Evolutionary conservation across 2,797 vertebrate species (phyloP).

Genomic region (Halcyon badia): DNA sequence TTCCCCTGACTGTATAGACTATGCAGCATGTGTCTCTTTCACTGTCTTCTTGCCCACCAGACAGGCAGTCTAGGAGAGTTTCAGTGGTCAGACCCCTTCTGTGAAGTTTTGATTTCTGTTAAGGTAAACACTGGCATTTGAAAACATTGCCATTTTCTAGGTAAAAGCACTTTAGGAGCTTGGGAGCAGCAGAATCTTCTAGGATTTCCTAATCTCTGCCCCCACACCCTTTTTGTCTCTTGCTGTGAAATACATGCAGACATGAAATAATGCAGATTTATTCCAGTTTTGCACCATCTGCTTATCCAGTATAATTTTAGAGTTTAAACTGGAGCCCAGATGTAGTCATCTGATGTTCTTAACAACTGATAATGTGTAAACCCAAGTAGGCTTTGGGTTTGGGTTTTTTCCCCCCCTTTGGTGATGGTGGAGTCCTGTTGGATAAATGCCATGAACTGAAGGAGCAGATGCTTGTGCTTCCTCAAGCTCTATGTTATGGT

Average conservation of each 20-base stretch:
- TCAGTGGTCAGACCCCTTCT: not conserved
- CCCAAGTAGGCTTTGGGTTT: not conserved
- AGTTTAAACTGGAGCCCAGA: constrained; percentile 32
- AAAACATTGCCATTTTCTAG: not conserved
- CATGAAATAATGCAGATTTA: not conserved
- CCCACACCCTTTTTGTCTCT: not conserved
- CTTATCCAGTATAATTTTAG: constrained; percentile 4
- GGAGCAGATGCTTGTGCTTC: not conserved
- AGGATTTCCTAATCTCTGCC: not conserved
- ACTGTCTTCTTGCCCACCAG: not conserved
- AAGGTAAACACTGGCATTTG: not conserved
- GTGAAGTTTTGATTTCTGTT: not conserved
- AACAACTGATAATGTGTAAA: not conserved
- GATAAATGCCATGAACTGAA: not conserved
- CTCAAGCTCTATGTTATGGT: rapidly evolving
- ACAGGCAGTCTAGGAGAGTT: not conserved
- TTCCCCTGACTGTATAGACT: not conserved
- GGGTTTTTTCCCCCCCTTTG: not conserved
- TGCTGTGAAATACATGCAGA: not conserved
- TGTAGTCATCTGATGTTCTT: constrained; percentile 4
- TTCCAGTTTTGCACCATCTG: constrained; percentile 36
- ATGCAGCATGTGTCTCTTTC: not conserved
- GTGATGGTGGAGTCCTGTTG: not conserved
- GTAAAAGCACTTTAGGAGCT: not conserved
- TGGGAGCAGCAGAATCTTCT: not conserved